These are phyloP conservation scores for Allolobophora icterica DNA, from an alignment of 2,888 invertebrate genomes.

Conservation along the genomic window DNA sequence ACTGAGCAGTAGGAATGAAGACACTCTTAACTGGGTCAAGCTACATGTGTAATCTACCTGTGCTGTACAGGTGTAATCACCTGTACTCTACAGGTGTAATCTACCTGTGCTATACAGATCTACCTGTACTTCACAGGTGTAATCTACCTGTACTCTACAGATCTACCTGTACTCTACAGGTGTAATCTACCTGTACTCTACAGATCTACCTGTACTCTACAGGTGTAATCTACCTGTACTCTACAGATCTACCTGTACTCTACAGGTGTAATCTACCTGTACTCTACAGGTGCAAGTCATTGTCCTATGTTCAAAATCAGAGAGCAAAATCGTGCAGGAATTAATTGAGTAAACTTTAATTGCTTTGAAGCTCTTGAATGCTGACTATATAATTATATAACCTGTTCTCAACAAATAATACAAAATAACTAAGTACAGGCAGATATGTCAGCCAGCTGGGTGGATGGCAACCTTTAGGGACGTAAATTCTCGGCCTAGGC, in stretches of 20 bases:
- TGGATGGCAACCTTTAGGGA: background rate
- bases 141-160: background rate
- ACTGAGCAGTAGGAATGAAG: background rate
- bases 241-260: too few species aligned
- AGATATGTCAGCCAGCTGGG: background rate
- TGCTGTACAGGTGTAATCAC: background rate
- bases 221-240: too few species aligned
- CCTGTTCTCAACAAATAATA: background rate
- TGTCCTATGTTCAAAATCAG: background rate
- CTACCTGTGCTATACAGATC: background rate
- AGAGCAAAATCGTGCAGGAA: background rate
- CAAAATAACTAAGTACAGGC: background rate
- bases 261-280: background rate
- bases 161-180: background rate
- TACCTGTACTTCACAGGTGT: background rate
- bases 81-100: too few species aligned
- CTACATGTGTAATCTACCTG: background rate
- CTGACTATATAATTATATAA: too few species aligned
- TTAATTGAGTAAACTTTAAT: background rate
- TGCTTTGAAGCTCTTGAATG: background rate
- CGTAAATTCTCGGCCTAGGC: too few species aligned
- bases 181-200: background rate
- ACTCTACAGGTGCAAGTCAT: background rate
- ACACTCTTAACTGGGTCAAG: conserved; percentile 17
- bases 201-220: too few species aligned